Base-by-base conservation (phyloP, 2,113 vertebrate genomes). In the Eubucco bourcierii region DNA sequence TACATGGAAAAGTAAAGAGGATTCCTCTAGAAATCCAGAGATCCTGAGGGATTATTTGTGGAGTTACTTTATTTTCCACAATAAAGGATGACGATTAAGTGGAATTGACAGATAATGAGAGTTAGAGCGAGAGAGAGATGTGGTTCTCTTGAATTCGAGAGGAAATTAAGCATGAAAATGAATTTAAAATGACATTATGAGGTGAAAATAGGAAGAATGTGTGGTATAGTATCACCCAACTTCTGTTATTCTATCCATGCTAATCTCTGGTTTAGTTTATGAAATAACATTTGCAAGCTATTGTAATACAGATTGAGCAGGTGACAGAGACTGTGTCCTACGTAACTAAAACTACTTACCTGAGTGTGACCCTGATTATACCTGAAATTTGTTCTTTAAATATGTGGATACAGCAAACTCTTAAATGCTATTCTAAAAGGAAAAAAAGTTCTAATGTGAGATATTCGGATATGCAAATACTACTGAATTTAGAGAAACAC, bases 61-160 rank as follows among this genome's bases (percentile, higher is more conserved):
- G 28, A 88, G 27, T 89, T 91, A 83, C 91, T 95, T 92, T 87
- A 83, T 94, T 94, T 95, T 90, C 53, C 56, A 50, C 29, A 90
- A 80, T 75, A 90, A 96, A 90, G 76, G 56, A 52, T 61, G 31
- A 71, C 74, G 79, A 94, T 87, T 87, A 90, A 90, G 53, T 29
- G 71, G 78, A 66, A 91, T 46, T 82, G 87, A 80, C 60, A 87
- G 66, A 89, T 71, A 87, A 90, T 47, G 15, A 74, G 56, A 78
- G 12, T 79, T 59, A 65, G 39, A 72, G 55, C 72, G 68, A 29
- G 6, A 64, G 76, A 76, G 34, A 79, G 55, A 77, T 29, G 50
- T 73, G 56, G 46, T 66, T 95, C 37, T 71, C 31, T 89, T 92
- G 74, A 92, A 87, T 90, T 74, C 52, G 70, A 77, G 53, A 64